Percentiles rank a stretch among this genome's conserved stretches.
These are phyloP conservation scores for Onychorhynchus coronatus DNA, from an alignment of 2,113 vertebrate species.

Conservation along the genomic window DNA sequence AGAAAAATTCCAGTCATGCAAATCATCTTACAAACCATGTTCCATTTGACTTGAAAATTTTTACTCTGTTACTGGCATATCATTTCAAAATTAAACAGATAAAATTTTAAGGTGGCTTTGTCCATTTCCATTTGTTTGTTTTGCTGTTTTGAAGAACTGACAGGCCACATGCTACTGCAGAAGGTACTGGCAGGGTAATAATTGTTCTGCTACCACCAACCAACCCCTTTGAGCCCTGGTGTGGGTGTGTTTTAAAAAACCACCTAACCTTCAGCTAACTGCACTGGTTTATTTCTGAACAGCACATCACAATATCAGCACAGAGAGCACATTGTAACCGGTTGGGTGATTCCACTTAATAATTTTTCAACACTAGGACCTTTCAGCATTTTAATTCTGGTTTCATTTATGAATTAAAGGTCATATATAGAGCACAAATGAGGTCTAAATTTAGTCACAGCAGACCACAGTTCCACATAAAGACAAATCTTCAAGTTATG, in stretches of 20 bases:
- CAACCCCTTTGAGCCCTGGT: not conserved
- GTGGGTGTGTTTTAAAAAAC: not conserved
- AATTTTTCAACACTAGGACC: slow-evolving; percentile 64
- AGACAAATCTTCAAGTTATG: slow-evolving; percentile 91
- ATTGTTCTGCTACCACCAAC: not conserved
- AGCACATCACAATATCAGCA: slow-evolving; percentile 56
- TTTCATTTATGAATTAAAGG: slow-evolving; percentile 78
- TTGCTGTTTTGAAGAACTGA: slow-evolving; percentile 42
- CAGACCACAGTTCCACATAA: slow-evolving; percentile 82
- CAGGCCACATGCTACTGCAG: slow-evolving; percentile 12
- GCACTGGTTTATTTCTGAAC: slow-evolving; percentile 43
- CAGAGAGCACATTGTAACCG: slow-evolving; percentile 26
- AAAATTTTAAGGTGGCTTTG: slow-evolving; percentile 20
- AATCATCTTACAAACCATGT: slow-evolving; percentile 54
- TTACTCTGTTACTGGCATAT: slow-evolving; percentile 51
- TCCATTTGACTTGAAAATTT: slow-evolving; percentile 57
- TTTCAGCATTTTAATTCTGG: slow-evolving; percentile 58
- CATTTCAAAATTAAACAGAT: slow-evolving; percentile 29
- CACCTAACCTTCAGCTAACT: slow-evolving; percentile 34
- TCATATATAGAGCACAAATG: slow-evolving; percentile 88
- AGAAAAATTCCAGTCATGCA: slow-evolving; percentile 74
- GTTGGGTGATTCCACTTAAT: slow-evolving; percentile 58
- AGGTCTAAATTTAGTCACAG: slow-evolving; percentile 90
- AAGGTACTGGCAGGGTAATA: not conserved
- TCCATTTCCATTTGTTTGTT: not conserved